Base-by-base conservation (phyloP, 35 echinoderm and acorn worm species). In the Ophioderma brevispina region DNA sequence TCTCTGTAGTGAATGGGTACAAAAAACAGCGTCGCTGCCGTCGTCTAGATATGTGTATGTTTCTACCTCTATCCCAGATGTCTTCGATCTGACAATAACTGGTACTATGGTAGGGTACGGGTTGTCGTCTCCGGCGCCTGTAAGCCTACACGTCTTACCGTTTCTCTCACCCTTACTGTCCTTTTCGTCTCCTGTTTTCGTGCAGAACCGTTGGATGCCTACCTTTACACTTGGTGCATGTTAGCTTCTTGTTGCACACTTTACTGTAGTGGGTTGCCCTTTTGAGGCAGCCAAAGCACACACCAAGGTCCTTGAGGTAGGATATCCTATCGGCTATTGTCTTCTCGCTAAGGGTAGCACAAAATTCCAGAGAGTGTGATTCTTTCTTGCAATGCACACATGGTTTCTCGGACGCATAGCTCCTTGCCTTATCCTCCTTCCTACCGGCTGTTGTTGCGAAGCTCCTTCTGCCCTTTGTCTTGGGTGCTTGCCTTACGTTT, bases 141-240 rank as follows among this genome's bases (percentile, higher is more conserved):
- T 52, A 8, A n/a, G 21, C 8, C 46, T 21, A 52, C 46, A 52
- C 21, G 46, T 11, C 21, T 8, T 52, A 52, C 46, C 4, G 15
- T 28, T 31, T 18, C 15, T 6, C 59, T 15, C 10, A 70, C 5
- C n/a, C 59, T 70, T 8, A 6, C 17, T 25, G 4, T 79, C 40
- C 8, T 8, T 52, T 52, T 52, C 46, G 8, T 46, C 5, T 8
- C 41, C 17, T 4, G 17, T 46, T 17, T 46, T 46, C 41, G 17
- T 46, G 41, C 17, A 46, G 17, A 17, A 46, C 41, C 17, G 41
- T 46, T 8, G 41, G 41, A 46, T 46, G 41, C 4, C 17, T 4
- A 4, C 41, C 5, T 17, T 46, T 46, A 36, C 88, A 90, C 13
- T 37, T 70, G 19, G 5, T 82, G 37, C 88, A 90, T 55, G 41